Percentiles rank a stretch among this genome's conserved stretches.
Evolutionary conservation across 2,888 invertebrate species (phyloP).

Genomic region (Drosophila lacicola): DNA sequence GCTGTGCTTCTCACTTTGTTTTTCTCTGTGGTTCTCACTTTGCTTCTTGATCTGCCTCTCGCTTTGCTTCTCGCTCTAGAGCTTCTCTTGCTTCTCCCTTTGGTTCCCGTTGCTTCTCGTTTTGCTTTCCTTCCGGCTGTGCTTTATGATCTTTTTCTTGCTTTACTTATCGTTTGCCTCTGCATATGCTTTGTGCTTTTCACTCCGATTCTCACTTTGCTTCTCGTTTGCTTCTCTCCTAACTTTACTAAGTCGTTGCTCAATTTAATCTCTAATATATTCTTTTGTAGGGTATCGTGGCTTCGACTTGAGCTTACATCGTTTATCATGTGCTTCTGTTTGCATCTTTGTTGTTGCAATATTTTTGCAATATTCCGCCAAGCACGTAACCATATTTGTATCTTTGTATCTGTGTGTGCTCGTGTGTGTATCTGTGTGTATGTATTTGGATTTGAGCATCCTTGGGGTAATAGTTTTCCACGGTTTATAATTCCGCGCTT

Average conservation of each 20-base stretch:
- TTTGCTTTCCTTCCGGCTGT: neutral
- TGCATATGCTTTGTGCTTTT: neutral
- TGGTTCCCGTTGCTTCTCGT: neutral
- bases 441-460: constrained; percentile 76
- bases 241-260: neutral
- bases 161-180: neutral
- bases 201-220: neutral
- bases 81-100: neutral
- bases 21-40: neutral
- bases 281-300: constrained; percentile 31
- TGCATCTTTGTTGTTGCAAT: constrained; percentile 59
- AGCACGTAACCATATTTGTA: constrained; percentile 74
- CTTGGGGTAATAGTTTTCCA: constrained; percentile 80
- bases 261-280: neutral
- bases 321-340: constrained; percentile 28
- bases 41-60: neutral
- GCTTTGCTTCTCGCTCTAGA: neutral
- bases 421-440: constrained; percentile 30
- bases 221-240: neutral
- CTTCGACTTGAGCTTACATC: neutral
- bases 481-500: constrained; percentile 79
- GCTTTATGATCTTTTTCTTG: neutral
- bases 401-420: constrained; percentile 28
- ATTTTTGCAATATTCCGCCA: constrained; percentile 69
- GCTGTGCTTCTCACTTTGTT: neutral